These are phyloP conservation scores for Aurelia aurita DNA, from an alignment of 30 jellyfish, hydroid and myxozoan species.

Conservation along the genomic window DNA sequence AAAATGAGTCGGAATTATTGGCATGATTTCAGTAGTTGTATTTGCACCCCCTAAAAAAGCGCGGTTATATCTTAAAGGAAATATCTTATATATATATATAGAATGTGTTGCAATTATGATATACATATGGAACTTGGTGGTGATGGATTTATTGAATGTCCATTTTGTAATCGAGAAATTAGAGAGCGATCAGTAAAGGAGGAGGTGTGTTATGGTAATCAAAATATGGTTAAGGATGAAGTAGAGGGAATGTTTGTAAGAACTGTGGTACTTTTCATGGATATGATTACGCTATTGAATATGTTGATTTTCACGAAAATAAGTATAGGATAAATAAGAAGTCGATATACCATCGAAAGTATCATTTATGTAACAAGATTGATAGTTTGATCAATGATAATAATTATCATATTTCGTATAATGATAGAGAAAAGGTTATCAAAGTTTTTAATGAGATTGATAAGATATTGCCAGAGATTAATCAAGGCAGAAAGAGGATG, in stretches of 20 bases:
- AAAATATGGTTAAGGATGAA: constrained; percentile 21
- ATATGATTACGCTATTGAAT: constrained; percentile 20
- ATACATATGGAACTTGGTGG: constrained; percentile 11
- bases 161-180: constrained; percentile 26
- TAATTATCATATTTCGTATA: constrained; percentile 27
- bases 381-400: constrained; percentile 4
- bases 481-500: constrained; percentile 38
- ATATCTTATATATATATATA: neutral
- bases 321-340: constrained; percentile 29
- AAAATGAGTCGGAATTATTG: too few relatives aligned
- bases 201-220: constrained; percentile 20
- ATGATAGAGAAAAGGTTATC: constrained; percentile 20
- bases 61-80: neutral
- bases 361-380: constrained; percentile 21
- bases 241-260: constrained; percentile 22
- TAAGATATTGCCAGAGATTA: constrained; percentile 19
- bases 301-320: constrained; percentile 8
- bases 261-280: constrained; percentile 32
- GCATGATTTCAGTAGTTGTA: neutral
- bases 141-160: constrained; percentile 9
- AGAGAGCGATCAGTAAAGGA: constrained; percentile 29
- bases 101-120: constrained; percentile 6
- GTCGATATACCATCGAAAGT: constrained; percentile 36
- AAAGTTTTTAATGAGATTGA: constrained; percentile 39
- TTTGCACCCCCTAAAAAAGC: neutral